These are phyloP conservation scores for Tridacna gigas DNA, from an alignment of 2,888 invertebrate species.

Conservation along the genomic window DNA sequence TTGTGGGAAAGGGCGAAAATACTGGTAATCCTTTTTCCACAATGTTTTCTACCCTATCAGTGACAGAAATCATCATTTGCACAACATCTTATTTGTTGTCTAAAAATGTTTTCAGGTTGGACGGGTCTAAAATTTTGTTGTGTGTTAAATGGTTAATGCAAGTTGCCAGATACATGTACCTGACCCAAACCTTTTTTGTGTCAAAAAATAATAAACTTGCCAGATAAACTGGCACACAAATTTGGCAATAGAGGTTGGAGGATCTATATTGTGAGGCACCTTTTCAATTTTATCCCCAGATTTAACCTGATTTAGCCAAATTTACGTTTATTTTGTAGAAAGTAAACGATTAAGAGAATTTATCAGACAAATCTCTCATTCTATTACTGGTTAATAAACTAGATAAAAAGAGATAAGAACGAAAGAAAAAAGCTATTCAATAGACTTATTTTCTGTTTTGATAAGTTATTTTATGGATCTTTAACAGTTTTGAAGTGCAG, in stretches of 20 bases:
- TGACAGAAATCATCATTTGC: no score
- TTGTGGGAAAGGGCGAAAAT: no score
- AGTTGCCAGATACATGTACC: no score
- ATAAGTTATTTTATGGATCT: background rate
- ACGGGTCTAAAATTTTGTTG: no score
- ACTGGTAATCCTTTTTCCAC: no score
- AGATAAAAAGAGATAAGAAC: background rate
- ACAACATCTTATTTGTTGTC: no score
- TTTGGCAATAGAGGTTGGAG: background rate
- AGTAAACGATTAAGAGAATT: background rate
- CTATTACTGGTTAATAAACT: background rate
- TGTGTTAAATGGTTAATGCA: no score
- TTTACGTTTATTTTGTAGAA: background rate
- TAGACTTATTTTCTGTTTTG: conserved; percentile 5
- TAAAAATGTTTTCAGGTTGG: no score
- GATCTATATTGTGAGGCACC: background rate
- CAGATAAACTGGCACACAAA: background rate
- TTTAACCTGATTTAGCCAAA: background rate
- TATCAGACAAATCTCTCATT: background rate
- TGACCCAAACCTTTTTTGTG: no score
- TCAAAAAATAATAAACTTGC: no score
- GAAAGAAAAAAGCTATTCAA: conserved; percentile 1
- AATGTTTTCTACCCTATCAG: no score
- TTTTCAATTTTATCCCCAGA: background rate
- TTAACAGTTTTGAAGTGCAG: background rate